Percentiles rank a stretch among this genome's conserved stretches.
phyloP scores from a whole-genome alignment of 2,888 invertebrate species.

The Rhopalosiphum nymphaeae region DNA sequence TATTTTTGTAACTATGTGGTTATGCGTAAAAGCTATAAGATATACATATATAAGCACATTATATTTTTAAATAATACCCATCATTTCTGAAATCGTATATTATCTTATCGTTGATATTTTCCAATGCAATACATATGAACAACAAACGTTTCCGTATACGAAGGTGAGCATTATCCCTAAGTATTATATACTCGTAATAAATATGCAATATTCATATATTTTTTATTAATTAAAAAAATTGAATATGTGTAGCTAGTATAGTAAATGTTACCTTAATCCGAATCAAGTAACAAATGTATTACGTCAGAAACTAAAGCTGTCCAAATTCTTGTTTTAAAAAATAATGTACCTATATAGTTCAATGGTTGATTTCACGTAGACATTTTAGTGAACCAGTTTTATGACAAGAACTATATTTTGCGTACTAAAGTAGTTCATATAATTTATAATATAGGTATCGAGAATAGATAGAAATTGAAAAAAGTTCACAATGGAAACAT shows the following conservation, averaged over 20 bases:
- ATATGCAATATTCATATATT: no score
- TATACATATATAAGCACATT: no score
- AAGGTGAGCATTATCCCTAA: background rate
- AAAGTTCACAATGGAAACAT: background rate
- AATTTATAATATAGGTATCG: background rate
- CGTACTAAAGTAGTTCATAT: constrained; percentile 14
- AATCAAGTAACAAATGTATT: background rate
- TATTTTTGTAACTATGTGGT: no score
- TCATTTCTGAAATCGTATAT: background rate
- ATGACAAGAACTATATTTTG: background rate
- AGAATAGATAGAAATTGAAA: background rate
- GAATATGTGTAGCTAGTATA: background rate
- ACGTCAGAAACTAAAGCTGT: background rate
- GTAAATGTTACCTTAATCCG: background rate
- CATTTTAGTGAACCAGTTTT: background rate
- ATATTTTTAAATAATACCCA: background rate
- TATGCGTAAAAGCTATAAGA: no score
- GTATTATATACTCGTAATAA: background rate
- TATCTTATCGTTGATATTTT: background rate
- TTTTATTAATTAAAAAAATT: background rate
- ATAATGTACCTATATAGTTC: background rate
- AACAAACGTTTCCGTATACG: background rate
- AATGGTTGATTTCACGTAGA: background rate
- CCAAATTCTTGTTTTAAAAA: background rate
- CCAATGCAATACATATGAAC: background rate